Base-by-base conservation (phyloP, 2,797 vertebrate genomes). In the Neostethus bicornis region DNA sequence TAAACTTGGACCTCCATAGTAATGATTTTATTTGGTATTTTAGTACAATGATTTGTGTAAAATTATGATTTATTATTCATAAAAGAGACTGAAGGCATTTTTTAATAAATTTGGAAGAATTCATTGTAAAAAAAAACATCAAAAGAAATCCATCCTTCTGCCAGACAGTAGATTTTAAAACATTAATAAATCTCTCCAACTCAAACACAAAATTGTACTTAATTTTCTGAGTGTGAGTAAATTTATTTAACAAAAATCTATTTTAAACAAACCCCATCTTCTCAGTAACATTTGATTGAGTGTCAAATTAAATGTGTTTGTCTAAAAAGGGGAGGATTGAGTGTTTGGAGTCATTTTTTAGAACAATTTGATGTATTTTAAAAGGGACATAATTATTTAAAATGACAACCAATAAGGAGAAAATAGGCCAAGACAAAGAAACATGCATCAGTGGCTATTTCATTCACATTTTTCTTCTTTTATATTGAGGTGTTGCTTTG, bases 1-100 rank as follows among this genome's bases (percentile, higher is more conserved):
- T 63, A 68, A 35, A 61, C 65, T 76, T 48, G 70, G 65, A 79
- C 80, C 52, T 52, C 12, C 2, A 25, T 47, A 61, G 73, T 73
- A 69, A 54, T 10, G 3, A 51, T 55, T 55, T 53, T 23, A 3
- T 46, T 55, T 12, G 41, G 60, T 4, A 25, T 46, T 58, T 63
- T n/a, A n/a, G n/a, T n/a, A n/a, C n/a, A n/a, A n/a, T n/a, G n/a
- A n/a, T n/a, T n/a, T n/a, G n/a, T n/a, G n/a, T n/a, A n/a, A n/a
- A n/a, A n/a, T n/a, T n/a, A 37, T 37, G 34, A 37, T 37, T 37
- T 34, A 32, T 5, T 32, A 31, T 16, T 17, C 34, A 37, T n/a
- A 37, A 14, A 16, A 37, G 13, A 34, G 13, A n/a, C 24, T 51
- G 31, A 23, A 23, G 23, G 20, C 55, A 29, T 23, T 50, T 17